Evolutionary conservation across 2,797 vertebrate species (phyloP), one percentile per base, ranked within the genome.

Genomic region (Chaetodon trifasciatus): DNA sequence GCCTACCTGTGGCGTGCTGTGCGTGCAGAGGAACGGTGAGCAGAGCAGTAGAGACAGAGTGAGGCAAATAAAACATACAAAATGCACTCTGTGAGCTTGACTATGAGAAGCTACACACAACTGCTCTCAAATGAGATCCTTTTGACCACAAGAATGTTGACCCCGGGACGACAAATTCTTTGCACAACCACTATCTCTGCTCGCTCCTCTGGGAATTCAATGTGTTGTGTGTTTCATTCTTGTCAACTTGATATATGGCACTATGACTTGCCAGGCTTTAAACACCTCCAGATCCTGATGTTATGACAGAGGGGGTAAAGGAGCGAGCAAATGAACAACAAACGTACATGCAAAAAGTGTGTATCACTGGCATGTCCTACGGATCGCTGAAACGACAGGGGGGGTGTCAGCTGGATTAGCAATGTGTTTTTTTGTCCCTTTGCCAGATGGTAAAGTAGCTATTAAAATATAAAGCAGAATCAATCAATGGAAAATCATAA

Each of bases 101-200:
- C 42, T 44, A 13, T 44, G n/a, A 58, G 63, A 11, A 17, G 28
- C 56, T 9, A 21, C 12, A 6, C 10, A 39, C 42, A 77, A 50
- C 57, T 78, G 17, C 67, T 58, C 61, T 63, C 17, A 72, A 13
- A 76, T 40, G 28, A 23, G 44, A 61, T 74, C 49, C 24, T 64
- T 82, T 55, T 76, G 81, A 90, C 89, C 91, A 86, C 84, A 88
- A 79, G 78, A 92, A 90, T 90, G 79, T 87, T 91, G 66, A 93
- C 87, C 87, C 69, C 21, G 2, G 23, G 64, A 63, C 62, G 84
- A 73, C 40, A 90, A 68, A 88, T 91, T 82, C 69, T 85, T 92
- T 75, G 52, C 32, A 6, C 28, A 79, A 78, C 66, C 76, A 37
- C 61, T 50, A 19, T 65, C 85, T 73, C 64, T 9, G 10, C 72